Evolutionary conservation across 1,140 invertebrate genomes (phyloP).

Genomic region (Zaprionus camerounensis): DNA sequence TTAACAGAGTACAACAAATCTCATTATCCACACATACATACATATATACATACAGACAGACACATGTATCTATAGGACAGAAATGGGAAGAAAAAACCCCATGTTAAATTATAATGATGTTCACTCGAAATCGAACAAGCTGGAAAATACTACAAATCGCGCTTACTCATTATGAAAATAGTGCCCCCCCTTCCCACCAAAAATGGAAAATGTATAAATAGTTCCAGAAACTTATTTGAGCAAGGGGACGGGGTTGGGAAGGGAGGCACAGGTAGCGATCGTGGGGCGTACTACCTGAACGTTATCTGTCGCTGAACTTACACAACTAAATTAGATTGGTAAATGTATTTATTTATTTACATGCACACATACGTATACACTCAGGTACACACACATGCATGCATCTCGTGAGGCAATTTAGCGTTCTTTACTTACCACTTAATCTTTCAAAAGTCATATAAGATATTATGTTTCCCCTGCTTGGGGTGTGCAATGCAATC

Average conservation of each 20-base stretch:
- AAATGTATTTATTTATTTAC: constrained; percentile 19
- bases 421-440: constrained; percentile 71
- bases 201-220: constrained; percentile 28
- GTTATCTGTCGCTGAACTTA: constrained; percentile 26
- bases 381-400: constrained; percentile 1
- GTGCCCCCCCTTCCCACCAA: not conserved
- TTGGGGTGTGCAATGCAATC: constrained; percentile 79
- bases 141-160: constrained; percentile 37
- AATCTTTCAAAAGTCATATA: constrained; percentile 85
- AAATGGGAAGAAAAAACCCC: constrained; percentile 10
- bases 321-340: constrained; percentile 18
- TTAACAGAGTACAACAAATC: constrained; percentile 36
- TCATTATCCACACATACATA: constrained; percentile 1
- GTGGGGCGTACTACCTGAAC: constrained; percentile 3
- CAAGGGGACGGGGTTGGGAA: not conserved
- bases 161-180: constrained; percentile 14
- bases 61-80: not conserved
- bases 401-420: constrained; percentile 23
- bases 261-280: not conserved
- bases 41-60: not conserved
- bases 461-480: constrained; percentile 83
- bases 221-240: constrained; percentile 5
- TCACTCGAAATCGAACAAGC: not conserved
- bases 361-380: not conserved
- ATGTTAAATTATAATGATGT: constrained; percentile 34